These are phyloP conservation scores for Hirtodrosophila duncani DNA, from an alignment of 2,888 invertebrate species.

Conservation along the genomic window DNA sequence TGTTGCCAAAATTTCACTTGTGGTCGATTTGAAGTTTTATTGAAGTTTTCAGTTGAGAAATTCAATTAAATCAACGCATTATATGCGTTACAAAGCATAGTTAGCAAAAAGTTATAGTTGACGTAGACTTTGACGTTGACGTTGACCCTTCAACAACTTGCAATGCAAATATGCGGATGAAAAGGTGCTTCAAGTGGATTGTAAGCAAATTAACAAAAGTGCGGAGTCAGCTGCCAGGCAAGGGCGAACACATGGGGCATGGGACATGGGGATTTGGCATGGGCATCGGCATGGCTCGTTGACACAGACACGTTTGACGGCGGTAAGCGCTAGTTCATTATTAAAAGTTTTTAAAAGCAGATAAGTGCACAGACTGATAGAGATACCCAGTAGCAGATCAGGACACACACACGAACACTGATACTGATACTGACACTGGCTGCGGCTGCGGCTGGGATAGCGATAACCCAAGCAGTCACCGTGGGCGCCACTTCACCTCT, in stretches of 20 bases:
- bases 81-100: constrained; percentile 38
- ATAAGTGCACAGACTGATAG: constrained; percentile 72
- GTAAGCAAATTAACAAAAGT: constrained; percentile 73
- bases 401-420: constrained; percentile 38
- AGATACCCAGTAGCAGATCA: constrained; percentile 66
- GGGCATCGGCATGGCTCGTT: constrained; percentile 29
- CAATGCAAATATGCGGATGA: constrained; percentile 28
- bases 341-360: constrained; percentile 71
- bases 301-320: constrained; percentile 51
- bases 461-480: constrained; percentile 43
- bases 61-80: constrained; percentile 56
- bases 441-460: constrained; percentile 31
- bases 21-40: constrained; percentile 54
- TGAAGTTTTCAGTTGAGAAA: constrained; percentile 44
- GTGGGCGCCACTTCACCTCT: constrained; percentile 75
- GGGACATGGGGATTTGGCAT: constrained; percentile 4
- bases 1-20: constrained; percentile 44
- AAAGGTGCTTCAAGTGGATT: constrained; percentile 46
- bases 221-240: constrained; percentile 46
- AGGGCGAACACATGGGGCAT: constrained; percentile 16
- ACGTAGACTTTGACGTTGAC: not conserved
- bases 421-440: constrained; percentile 17
- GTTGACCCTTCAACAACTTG: constrained; percentile 6
- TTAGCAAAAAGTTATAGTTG: not conserved
- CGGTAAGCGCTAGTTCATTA: constrained; percentile 67